A percentile compares a stretch with the other conserved stretches of the same genome.
These are phyloP conservation scores for Tinea trinotella DNA, from an alignment of 2,888 invertebrate species.

Conservation along the genomic window DNA sequence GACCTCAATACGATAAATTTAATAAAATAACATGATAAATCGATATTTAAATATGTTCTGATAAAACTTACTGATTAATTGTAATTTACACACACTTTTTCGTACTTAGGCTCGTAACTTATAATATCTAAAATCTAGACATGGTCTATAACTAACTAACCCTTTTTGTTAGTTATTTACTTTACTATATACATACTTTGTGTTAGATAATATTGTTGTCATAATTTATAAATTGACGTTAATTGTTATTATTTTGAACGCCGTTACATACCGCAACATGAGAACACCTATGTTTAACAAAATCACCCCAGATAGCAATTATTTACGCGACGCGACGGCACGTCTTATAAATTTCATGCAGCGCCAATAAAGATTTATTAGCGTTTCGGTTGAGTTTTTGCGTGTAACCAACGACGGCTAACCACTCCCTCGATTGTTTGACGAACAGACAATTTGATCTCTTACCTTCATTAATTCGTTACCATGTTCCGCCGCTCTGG, in stretches of 20 bases:
- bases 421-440: constrained; percentile 24
- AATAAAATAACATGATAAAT: constrained; percentile 5
- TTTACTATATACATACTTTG: too few relatives aligned
- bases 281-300: background rate
- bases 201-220: background rate
- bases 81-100: too few relatives aligned
- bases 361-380: constrained; percentile 23
- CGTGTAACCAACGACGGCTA: constrained; percentile 12
- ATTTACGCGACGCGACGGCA: constrained; percentile 22
- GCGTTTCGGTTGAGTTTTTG: constrained; percentile 19
- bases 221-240: background rate
- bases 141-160: too few relatives aligned
- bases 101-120: too few relatives aligned
- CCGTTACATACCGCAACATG: background rate
- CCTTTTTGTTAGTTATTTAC: too few relatives aligned
- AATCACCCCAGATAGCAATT: constrained; percentile 22
- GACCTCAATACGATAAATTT: constrained; percentile 5
- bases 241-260: background rate
- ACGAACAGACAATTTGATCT: constrained; percentile 19
- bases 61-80: background rate
- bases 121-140: too few relatives aligned
- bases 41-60: constrained; percentile 9
- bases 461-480: constrained; percentile 21
- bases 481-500: background rate
- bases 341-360: constrained; percentile 22